Conservation (phyloP, 1,140 invertebrate genomes). For the Pseudomyrmex gracilis region DNA sequence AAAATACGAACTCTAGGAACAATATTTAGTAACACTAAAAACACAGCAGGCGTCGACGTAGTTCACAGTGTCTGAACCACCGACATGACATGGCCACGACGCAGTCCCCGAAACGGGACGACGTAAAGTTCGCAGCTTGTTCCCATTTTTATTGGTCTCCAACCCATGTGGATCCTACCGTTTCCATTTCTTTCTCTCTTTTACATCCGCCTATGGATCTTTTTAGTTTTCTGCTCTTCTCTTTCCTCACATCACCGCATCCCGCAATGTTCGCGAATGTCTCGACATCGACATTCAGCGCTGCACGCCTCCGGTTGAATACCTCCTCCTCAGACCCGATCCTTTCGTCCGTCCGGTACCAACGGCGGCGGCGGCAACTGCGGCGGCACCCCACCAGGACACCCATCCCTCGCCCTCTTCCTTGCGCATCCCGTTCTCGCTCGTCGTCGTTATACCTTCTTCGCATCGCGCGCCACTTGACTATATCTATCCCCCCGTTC, state of each 20-base stretch:
- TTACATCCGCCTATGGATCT: constrained; percentile 3
- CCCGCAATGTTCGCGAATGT: constrained; percentile 64
- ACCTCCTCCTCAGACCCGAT: constrained; percentile 12
- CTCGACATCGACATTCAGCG: constrained; percentile 70
- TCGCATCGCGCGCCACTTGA: constrained; percentile 40
- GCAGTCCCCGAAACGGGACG: constrained; percentile 54
- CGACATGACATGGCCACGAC: constrained; percentile 17
- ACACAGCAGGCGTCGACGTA: constrained; percentile 2
- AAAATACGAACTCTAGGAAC: constrained; percentile 24
- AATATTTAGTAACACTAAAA: constrained; percentile 55
- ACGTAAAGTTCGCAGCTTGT: constrained; percentile 54
- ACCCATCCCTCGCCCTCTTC: constrained; percentile 30
- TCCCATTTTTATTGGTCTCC: constrained; percentile 61
- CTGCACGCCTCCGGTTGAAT: constrained; percentile 61
- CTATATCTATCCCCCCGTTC: constrained; percentile 25
- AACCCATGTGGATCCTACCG: constrained; percentile 39
- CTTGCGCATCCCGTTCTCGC: not conserved
- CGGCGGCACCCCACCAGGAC: constrained; percentile 28
- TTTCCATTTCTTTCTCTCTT: constrained; percentile 12
- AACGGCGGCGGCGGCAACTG: not conserved
- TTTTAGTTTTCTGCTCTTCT: not conserved
- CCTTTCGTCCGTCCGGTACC: not conserved
- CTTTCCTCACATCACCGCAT: constrained; percentile 59
- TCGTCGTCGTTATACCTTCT: constrained; percentile 17
- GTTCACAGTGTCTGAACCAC: not conserved